phyloP scores from a whole-genome alignment of 2,888 invertebrate genomes.

The Nebria brevicollis region DNA sequence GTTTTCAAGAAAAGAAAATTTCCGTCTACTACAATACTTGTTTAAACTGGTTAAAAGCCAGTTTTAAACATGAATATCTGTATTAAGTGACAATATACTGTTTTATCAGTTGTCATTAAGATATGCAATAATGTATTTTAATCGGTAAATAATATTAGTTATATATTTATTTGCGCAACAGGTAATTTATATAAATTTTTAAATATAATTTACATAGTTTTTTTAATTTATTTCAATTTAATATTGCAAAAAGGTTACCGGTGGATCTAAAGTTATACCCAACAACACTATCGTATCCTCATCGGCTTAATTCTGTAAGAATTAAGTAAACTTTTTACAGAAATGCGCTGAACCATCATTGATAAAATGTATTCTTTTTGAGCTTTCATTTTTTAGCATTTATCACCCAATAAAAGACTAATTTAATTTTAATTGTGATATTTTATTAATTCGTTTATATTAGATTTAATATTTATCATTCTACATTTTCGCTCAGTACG shows the following conservation, averaged over 20 bases:
- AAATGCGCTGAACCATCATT: not conserved
- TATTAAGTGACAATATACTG: not conserved
- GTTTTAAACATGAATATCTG: not conserved
- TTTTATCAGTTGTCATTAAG: not conserved
- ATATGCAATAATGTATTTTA: not conserved
- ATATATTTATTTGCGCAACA: not conserved
- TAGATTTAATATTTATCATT: constrained; percentile 8
- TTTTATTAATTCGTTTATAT: constrained; percentile 11
- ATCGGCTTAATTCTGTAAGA: not conserved
- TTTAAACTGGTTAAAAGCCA: too few species aligned
- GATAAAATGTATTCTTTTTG: constrained; percentile 24
- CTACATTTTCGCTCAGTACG: constrained; percentile 41
- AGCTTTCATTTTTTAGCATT: not conserved
- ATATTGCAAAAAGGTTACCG: constrained; percentile 9
- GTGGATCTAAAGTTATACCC: not conserved
- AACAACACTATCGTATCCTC: not conserved
- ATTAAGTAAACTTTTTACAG: not conserved
- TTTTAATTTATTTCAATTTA: not conserved
- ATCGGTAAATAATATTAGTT: not conserved
- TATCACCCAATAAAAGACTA: constrained; percentile 25
- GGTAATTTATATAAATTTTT: not conserved
- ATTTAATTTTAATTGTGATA: constrained; percentile 33
- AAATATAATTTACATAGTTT: too few species aligned
- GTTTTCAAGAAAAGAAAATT: not conserved
- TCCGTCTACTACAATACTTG: not conserved